phyloP scores from a whole-genome alignment of 2,113 vertebrate species.

The Opisthocomus hoazin region DNA sequence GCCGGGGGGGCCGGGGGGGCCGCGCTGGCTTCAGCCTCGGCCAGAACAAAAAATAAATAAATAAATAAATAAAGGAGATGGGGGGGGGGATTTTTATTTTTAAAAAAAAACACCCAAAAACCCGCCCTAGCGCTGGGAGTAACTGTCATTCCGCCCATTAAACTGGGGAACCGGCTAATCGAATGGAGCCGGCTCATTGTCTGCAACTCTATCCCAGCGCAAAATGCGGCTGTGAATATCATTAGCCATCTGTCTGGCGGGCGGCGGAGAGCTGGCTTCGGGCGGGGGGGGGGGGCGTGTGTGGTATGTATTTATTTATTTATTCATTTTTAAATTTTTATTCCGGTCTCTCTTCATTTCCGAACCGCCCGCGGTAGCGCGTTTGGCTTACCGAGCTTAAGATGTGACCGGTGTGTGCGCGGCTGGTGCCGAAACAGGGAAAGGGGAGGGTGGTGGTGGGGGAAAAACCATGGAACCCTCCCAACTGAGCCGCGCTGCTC shows the following conservation, averaged over 20 bases:
- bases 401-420: background rate
- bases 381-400: slow-evolving; percentile 26
- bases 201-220: slow-evolving; percentile 72
- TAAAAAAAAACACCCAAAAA: background rate
- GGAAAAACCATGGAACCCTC: too few species aligned
- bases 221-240: slow-evolving; percentile 77
- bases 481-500: background rate
- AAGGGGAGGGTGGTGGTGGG: too few species aligned
- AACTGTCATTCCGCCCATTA: slow-evolving; percentile 69
- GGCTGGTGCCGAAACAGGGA: background rate
- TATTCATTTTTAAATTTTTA: too few species aligned
- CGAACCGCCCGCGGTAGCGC: slow-evolving; percentile 15
- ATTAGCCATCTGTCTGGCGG: slow-evolving; percentile 78
- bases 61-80: background rate
- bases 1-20: background rate
- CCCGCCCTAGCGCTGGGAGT: slow-evolving; percentile 12
- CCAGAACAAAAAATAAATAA: slow-evolving; percentile 60
- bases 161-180: slow-evolving; percentile 68
- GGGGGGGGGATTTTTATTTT: background rate
- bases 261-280: slow-evolving; percentile 60
- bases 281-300: too few species aligned
- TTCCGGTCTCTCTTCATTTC: slow-evolving; percentile 50
- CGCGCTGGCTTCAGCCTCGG: slow-evolving; percentile 35
- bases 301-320: too few species aligned
- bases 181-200: slow-evolving; percentile 69